Evolutionary conservation across 2,888 invertebrate species (phyloP), one percentile per base, ranked within the genome.

Genomic region (Crossocerus cetratus): DNA sequence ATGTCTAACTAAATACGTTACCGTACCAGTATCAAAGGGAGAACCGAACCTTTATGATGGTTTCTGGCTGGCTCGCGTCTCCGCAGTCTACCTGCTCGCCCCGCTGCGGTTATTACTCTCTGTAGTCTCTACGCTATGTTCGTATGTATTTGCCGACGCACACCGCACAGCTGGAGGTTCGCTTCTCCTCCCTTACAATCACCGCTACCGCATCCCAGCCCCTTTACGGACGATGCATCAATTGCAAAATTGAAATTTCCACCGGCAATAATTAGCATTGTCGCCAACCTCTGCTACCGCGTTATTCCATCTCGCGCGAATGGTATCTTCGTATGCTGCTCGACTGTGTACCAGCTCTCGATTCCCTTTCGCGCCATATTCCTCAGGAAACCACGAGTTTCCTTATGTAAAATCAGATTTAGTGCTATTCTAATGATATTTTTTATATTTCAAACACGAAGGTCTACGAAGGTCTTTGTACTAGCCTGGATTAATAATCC

Each of bases 1-100:
- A 89, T 86, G 87, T 89, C 87, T 86, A 88, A 89, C 89, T 88
- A 86, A 89, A 89, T 88, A 85, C 86, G 87, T 87, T 87, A 83
- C 84, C 83, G 83, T 85, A 80, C 81, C 78, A 80, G 80, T 88
- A 88, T 89, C 88, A 89, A 89, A 89, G 88, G 86, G 83, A 87
- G 83, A 86, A 85, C 84, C 86, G 83, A 88, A 89, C 88, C 89
- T 89, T 89, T 87, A 88, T 87, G 86, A 88, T 85, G 87, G 86
- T 89, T 89, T 87, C 87, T 86, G 84, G 87, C 86, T 86, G 83
- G 86, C 83, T 84, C 83, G 82, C 84, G 83, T 86, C 85, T 86
- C 86, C 82, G 80, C 84, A 83, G 84, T 84, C 83, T 86, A 68
- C 84, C 83, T 81, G 32, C 81, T 83, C 83, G 76, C 78, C 74